These are phyloP conservation scores for Cydia strobilella DNA, from an alignment of 1,140 invertebrate genomes.

Conservation along the genomic window DNA sequence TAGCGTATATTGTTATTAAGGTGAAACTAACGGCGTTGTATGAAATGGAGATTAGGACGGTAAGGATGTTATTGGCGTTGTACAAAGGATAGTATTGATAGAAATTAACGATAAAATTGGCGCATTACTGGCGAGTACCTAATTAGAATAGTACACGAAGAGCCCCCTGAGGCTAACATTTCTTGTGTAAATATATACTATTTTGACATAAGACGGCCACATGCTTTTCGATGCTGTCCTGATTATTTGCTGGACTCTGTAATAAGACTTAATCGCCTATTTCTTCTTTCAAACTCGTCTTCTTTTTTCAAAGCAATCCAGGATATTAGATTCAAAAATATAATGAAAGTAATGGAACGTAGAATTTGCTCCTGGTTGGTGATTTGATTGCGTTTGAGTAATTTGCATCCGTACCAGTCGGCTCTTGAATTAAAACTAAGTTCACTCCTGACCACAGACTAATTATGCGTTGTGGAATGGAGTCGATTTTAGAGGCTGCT, in stretches of 20 bases:
- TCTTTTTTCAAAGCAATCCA: constrained; percentile 18
- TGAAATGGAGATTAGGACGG: constrained; percentile 66
- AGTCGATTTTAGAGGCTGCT: not conserved
- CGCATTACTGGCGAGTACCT: constrained; percentile 80
- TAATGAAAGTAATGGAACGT: constrained; percentile 1
- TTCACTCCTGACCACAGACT: not conserved
- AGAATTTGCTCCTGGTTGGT: constrained; percentile 50
- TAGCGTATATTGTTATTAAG: constrained; percentile 69
- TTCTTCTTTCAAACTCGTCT: constrained; percentile 23
- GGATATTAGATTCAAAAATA: constrained; percentile 19
- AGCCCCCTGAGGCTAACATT: constrained; percentile 74
- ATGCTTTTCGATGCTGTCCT: constrained; percentile 65
- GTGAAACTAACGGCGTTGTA: constrained; percentile 71
- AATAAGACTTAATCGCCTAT: constrained; percentile 44
- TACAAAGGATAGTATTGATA: constrained; percentile 79
- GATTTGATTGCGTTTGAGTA: constrained; percentile 44
- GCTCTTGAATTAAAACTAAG: not conserved
- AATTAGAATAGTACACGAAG: constrained; percentile 76
- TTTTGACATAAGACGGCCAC: constrained; percentile 62
- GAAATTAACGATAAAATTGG: constrained; percentile 74
- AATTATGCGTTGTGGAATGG: not conserved
- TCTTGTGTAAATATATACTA: constrained; percentile 66
- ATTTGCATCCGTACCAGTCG: constrained; percentile 13
- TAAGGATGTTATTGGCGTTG: constrained; percentile 78
- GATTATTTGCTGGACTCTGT: constrained; percentile 44